Evolutionary conservation across 2,888 invertebrate genomes (phyloP), one percentile per base, ranked within the genome.

Genomic region (Physocephala rufipes): DNA sequence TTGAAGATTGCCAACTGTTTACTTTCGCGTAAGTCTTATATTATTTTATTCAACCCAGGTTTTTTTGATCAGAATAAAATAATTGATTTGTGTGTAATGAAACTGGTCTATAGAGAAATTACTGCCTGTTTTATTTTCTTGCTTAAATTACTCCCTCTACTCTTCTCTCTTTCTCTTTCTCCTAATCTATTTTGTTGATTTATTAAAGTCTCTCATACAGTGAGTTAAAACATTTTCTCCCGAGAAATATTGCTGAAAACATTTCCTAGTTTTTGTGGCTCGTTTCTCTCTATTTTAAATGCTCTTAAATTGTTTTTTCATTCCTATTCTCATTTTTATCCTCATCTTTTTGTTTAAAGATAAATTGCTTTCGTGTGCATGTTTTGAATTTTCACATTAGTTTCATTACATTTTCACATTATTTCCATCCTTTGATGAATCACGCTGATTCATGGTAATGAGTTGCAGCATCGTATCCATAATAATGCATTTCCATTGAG

Each of bases 331-430:
- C 21, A 12, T 26, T 58, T 9, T 36, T 9, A 36, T 36, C 3
- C 58, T 24, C 28, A 28, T 65, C 65, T 65, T 49, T 65, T 36
- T 36, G 53, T 66, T 55, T 21, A 53, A 55, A 62, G 66, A 70
- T 72, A 70, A 70, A 72, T 72, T 69, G 65, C 69, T 70, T 51
- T 65, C 58, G 72, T 66, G 66, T 45, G 70, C 70, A 73, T 73
- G 72, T 65, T 70, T 70, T 66, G 70, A 73, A 71, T 71, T 71
- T 65, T 67, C 61, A 19, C 59, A 47, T 28, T 59, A 49, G 59
- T 47, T 28, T 59, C 26, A 47, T n/a, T n/a, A n/a, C n/a, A n/a
- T 30, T 28, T 45, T 49, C 45, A n/a, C 61, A 47, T 59, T 26
- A 63, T 70, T 53, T 55, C 53, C 53, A 36, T 65, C 28, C 65